Evolutionary conservation across 2,888 invertebrate genomes (phyloP).

Genomic region (Alcis repandata): DNA sequence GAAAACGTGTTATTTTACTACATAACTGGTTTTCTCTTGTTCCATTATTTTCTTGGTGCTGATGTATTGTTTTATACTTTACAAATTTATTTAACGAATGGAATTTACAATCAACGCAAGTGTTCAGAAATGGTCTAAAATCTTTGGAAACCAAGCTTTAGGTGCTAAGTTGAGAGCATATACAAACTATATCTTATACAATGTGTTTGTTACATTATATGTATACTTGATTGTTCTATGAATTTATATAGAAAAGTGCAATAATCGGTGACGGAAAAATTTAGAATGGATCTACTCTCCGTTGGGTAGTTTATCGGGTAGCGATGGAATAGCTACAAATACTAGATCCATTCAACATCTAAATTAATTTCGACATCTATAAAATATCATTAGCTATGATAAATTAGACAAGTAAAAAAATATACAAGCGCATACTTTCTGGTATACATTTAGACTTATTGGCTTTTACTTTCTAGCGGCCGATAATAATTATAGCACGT

Average conservation of each 20-base stretch:
- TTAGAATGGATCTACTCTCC: constrained; percentile 2
- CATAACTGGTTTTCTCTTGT: constrained; percentile 3
- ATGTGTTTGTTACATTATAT: constrained; percentile 33
- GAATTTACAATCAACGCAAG: constrained; percentile 68
- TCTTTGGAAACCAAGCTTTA: constrained; percentile 65
- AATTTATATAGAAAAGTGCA: constrained; percentile 37
- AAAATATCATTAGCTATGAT: not conserved
- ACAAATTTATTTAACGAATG: constrained; percentile 43
- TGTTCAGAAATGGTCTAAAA: constrained; percentile 82
- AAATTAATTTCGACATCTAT: not conserved
- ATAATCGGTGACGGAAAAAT: constrained; percentile 17
- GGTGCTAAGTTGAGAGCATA: constrained; percentile 75
- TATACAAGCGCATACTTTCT: not conserved
- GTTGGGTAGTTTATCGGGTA: not conserved
- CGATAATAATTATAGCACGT: not conserved
- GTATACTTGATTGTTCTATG: constrained; percentile 32
- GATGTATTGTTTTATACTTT: constrained; percentile 38
- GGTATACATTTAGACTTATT: not conserved
- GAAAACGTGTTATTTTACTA: not conserved
- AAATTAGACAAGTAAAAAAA: not conserved
- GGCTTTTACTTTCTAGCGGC: not conserved
- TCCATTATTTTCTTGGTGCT: constrained; percentile 43
- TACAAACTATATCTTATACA: constrained; percentile 54
- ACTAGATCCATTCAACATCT: not conserved
- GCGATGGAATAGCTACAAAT: not conserved